Conservation (phyloP, 2,113 vertebrate genomes). For the Phoxinus phoxinus region DNA sequence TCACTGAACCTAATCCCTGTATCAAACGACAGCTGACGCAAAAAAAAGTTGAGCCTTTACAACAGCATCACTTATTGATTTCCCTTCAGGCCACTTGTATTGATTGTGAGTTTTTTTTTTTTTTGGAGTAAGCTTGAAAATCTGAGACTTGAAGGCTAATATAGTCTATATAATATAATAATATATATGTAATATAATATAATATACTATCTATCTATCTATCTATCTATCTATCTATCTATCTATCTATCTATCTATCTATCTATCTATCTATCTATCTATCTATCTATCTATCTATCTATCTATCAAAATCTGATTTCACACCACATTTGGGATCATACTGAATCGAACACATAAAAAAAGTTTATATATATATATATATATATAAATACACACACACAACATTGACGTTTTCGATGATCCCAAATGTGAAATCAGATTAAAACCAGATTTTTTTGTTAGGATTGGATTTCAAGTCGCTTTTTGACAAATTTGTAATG, state of each 20-base stretch:
- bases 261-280: not conserved
- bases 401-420: no score
- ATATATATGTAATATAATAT: no score
- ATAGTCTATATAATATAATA: no score
- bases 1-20: slow-evolving; percentile 56
- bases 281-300: not conserved
- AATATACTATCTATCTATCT: not conserved
- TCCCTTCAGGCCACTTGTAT: slow-evolving; percentile 14
- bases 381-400: no score
- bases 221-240: not conserved
- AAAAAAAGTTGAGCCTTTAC: slow-evolving; percentile 27
- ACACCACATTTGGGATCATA: no score
- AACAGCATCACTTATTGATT: slow-evolving; percentile 44
- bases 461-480: not conserved
- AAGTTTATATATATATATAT: no score
- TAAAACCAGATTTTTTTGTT: not conserved
- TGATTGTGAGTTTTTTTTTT: slow-evolving; percentile 30
- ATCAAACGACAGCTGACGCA: slow-evolving; percentile 15
- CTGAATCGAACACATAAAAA: no score
- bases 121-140: not conserved
- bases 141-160: not conserved
- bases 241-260: not conserved
- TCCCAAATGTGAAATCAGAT: no score
- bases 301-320: not conserved
- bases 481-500: not conserved